Evolutionary conservation across 1,140 invertebrate species (phyloP).

Genomic region (Argopecten irradians): DNA sequence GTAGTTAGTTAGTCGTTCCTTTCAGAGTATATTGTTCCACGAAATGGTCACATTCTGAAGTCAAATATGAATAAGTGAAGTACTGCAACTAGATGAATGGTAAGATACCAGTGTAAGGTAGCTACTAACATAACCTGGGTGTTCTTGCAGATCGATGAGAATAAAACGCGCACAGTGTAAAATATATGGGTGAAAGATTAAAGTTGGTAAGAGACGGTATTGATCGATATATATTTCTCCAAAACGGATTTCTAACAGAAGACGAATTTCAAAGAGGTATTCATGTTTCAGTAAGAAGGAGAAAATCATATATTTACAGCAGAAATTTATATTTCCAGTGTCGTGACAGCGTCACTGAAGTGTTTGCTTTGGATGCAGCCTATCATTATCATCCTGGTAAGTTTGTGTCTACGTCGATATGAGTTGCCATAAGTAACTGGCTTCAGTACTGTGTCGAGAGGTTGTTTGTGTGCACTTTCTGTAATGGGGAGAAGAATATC

Average conservation of each 20-base stretch:
- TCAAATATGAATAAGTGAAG: too few species aligned
- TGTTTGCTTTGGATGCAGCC: constrained; percentile 15
- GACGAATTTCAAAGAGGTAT: not conserved
- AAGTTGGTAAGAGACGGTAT: too few species aligned
- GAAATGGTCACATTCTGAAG: too few species aligned
- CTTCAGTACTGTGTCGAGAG: not conserved
- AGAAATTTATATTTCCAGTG: not conserved
- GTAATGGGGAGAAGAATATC: not conserved
- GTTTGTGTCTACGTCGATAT: not conserved
- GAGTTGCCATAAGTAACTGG: not conserved
- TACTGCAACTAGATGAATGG: too few species aligned
- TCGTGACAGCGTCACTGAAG: not conserved
- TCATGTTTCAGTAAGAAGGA: not conserved
- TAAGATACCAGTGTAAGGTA: too few species aligned
- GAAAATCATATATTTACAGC: not conserved
- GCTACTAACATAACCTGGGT: too few species aligned
- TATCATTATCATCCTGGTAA: not conserved
- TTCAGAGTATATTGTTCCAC: too few species aligned
- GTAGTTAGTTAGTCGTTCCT: too few species aligned
- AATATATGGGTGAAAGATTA: too few species aligned
- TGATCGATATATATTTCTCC: not conserved
- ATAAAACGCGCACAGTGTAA: too few species aligned
- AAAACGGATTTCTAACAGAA: not conserved
- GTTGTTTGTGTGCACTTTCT: constrained; percentile 7
- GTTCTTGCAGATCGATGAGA: too few species aligned